These are phyloP conservation scores for Sarcophaga subvicina DNA, from an alignment of 2,888 invertebrate species.

Conservation along the genomic window DNA sequence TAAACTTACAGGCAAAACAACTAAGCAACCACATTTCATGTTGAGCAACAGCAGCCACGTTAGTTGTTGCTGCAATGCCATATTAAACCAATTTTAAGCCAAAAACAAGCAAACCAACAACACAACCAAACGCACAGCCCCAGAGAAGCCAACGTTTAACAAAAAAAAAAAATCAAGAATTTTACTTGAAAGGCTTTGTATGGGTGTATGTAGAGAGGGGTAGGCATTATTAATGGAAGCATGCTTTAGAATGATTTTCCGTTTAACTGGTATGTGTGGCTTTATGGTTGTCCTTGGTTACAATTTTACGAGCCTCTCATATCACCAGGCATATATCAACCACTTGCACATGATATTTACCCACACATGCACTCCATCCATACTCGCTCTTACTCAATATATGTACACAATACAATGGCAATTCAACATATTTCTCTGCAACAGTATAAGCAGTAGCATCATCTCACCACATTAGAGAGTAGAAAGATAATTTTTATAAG, in stretches of 20 bases:
- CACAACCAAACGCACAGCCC: constrained; percentile 45
- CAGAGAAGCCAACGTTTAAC: constrained; percentile 60
- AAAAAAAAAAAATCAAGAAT: neutral
- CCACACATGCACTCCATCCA: constrained; percentile 28
- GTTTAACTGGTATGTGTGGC: constrained; percentile 58
- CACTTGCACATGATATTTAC: constrained; percentile 61
- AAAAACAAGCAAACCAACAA: constrained; percentile 34
- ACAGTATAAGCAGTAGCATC: constrained; percentile 27
- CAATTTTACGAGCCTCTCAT: constrained; percentile 66
- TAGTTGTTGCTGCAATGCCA: constrained; percentile 29
- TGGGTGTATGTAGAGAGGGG: constrained; percentile 10
- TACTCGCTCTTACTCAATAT: neutral
- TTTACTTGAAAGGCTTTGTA: constrained; percentile 46
- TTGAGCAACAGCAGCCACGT: constrained; percentile 34
- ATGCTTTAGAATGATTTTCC: constrained; percentile 46
- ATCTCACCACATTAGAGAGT: constrained; percentile 52
- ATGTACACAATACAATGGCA: neutral
- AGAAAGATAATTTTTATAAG: constrained; percentile 43
- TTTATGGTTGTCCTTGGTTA: constrained; percentile 68
- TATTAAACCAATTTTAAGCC: constrained; percentile 46
- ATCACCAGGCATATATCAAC: constrained; percentile 63
- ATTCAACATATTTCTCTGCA: constrained; percentile 38
- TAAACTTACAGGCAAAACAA: constrained; percentile 51
- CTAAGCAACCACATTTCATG: constrained; percentile 66
- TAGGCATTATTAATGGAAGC: constrained; percentile 8